Base-by-base conservation (phyloP, 1,140 invertebrate genomes). In the Conus betulinus region DNA sequence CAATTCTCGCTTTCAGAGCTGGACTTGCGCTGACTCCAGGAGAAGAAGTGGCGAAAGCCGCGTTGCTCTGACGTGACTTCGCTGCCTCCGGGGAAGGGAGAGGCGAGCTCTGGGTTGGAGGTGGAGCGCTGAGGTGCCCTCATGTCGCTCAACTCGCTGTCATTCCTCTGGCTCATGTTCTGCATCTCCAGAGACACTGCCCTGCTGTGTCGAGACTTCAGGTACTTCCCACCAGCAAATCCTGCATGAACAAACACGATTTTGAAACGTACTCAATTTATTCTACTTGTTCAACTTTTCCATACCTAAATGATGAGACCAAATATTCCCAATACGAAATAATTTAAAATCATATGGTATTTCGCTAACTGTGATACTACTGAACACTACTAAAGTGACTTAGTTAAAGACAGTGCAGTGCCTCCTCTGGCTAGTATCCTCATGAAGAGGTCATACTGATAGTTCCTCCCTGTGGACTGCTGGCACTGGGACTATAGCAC, bases 151-250 rank as follows among this genome's bases (percentile, higher is more conserved):
- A 23, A 7, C 11, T 23, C 20, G 67, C 67, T 60, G 11, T 71
- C 51, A 6, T 74, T 53, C 60, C 53, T 92, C 25, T 87, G 67
- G 78, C 87, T 91, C 57, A 93, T 53, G 88, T 92, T 92, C 67
- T 83, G 88, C 85, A 93, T 86, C 89, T 93, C 92, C 17, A 91
- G 86, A 10, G 92, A 90, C 27, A 88, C 89, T 3, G 87, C 87
- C 51, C 89, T 87, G n/a, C 91, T 89, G 67, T 91, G 90, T 81
- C 90, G 91, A n/a, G 86, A 90, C 67, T 92, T 92, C 13, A 92
- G 15, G 17, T 91, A 60, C 88, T 85, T 91, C 17, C 97, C 51
- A 96, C 97, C 52, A 97, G 89, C 85, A 97, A 94, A 92, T 51
- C 91, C 92, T 93, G 55, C 39, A 87, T n/a, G 82, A 23, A 85